Evolutionary conservation across 2,113 vertebrate genomes (phyloP).

Genomic region (Tapirus terrestris): DNA sequence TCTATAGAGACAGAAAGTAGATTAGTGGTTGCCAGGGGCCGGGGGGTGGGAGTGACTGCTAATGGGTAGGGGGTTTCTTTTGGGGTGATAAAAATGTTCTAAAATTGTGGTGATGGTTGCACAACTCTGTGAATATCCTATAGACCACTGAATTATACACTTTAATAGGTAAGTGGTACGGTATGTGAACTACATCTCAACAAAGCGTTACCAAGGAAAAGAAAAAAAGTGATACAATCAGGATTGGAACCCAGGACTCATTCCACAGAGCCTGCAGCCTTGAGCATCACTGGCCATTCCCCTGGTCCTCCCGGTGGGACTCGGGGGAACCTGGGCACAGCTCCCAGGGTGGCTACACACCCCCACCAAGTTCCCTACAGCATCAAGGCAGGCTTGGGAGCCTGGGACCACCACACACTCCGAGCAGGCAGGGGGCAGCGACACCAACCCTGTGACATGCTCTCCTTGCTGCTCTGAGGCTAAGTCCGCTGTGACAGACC

Average conservation of each 20-base stretch:
- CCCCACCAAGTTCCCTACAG: not conserved
- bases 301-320: too few species aligned
- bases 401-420: not conserved
- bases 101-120: not conserved
- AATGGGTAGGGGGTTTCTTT: not conserved
- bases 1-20: rapidly evolving
- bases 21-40: not conserved
- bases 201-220: not conserved
- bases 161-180: not conserved
- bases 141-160: rapidly evolving
- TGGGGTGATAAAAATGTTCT: not conserved
- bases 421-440: not conserved
- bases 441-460: not conserved
- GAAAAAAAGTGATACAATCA: rapidly evolving
- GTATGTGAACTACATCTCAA: not conserved
- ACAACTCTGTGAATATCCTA: not conserved
- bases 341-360: not conserved
- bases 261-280: not conserved
- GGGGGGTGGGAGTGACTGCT: not conserved
- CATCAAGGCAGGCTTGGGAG: not conserved
- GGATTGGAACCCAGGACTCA: not conserved
- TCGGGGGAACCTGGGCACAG: not conserved
- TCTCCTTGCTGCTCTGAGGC: not conserved
- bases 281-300: not conserved
- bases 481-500: not conserved